Conservation (phyloP, 1,140 invertebrate genomes). For the Zaprionus taronus region DNA sequence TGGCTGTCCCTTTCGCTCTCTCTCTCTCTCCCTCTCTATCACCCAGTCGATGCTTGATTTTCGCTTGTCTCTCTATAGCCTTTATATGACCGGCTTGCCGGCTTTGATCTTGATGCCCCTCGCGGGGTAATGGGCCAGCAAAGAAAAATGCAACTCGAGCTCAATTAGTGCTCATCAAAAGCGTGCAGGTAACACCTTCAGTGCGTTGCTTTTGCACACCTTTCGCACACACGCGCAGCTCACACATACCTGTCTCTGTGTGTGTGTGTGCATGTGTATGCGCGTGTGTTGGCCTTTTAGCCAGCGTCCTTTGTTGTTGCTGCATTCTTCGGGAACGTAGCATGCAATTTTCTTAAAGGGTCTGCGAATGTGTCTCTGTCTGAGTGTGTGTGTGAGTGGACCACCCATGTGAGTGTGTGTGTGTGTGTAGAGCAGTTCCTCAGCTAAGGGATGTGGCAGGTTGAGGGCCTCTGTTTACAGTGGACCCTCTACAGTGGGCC, state of each 20-base stretch:
- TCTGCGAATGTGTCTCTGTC: constrained; percentile 20
- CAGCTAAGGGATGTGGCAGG: neutral
- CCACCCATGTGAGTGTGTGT: constrained; percentile 57
- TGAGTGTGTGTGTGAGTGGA: constrained; percentile 45
- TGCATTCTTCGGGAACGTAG: constrained; percentile 33
- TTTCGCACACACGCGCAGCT: constrained; percentile 14
- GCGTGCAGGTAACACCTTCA: constrained; percentile 82
- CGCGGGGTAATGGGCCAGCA: constrained; percentile 59
- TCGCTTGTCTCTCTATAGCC: constrained; percentile 64
- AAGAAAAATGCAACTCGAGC: constrained; percentile 82
- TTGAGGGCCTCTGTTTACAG: no score
- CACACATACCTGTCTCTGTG: neutral
- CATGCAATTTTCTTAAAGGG: constrained; percentile 74
- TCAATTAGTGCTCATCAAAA: constrained; percentile 83
- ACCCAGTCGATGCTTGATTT: constrained; percentile 79
- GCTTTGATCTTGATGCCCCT: constrained; percentile 74
- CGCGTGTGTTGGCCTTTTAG: constrained; percentile 46
- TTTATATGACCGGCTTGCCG: constrained; percentile 65
- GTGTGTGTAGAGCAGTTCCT: constrained; percentile 1
- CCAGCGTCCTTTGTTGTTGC: constrained; percentile 55
- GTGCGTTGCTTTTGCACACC: constrained; percentile 78
- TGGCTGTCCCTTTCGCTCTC: constrained; percentile 25
- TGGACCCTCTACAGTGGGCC: no score
- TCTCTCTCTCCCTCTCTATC: constrained; percentile 27
- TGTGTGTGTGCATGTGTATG: constrained; percentile 12